These are phyloP conservation scores for Ichneumoninae sp. DNA, from an alignment of 2,888 invertebrate species.

Conservation along the genomic window DNA sequence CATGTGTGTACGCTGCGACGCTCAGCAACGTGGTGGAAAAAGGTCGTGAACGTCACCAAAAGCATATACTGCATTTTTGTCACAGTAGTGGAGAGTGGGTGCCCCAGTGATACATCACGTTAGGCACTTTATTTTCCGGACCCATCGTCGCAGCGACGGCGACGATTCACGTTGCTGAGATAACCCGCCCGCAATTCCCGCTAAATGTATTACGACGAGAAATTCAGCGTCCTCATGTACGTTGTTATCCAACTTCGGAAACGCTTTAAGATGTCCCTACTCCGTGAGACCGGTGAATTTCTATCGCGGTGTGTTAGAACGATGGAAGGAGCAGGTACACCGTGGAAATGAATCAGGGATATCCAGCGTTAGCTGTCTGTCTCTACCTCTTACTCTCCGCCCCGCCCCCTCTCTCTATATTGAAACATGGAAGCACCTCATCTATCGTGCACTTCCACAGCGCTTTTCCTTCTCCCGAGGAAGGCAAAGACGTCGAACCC, in stretches of 20 bases:
- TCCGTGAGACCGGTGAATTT: slow-evolving; percentile 22
- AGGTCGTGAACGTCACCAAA: slow-evolving; percentile 16
- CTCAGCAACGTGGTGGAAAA: slow-evolving; percentile 11
- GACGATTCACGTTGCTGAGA: slow-evolving; percentile 33
- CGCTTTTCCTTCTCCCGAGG: slow-evolving; percentile 29
- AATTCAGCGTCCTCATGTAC: not conserved
- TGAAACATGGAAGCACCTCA: slow-evolving; percentile 6
- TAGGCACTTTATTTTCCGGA: slow-evolving; percentile 33
- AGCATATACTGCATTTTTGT: slow-evolving; percentile 24
- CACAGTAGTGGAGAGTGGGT: slow-evolving; percentile 1
- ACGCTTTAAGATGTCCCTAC: slow-evolving; percentile 11
- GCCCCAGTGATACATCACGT: not conserved
- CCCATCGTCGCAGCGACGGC: slow-evolving; percentile 23
- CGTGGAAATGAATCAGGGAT: slow-evolving; percentile 32
- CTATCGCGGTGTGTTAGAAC: slow-evolving; percentile 37
- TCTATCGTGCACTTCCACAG: slow-evolving; percentile 20
- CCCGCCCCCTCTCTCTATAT: not conserved
- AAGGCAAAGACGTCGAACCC: slow-evolving; percentile 49
- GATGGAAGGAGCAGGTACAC: slow-evolving; percentile 19
- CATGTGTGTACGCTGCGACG: not conserved
- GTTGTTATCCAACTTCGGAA: slow-evolving; percentile 29
- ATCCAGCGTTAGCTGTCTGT: slow-evolving; percentile 13
- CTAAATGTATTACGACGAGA: slow-evolving; percentile 20
- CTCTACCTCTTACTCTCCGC: not conserved
- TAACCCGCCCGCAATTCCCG: slow-evolving; percentile 4